Evolutionary conservation across 1,140 invertebrate species (phyloP), one percentile per base, ranked within the genome.

Genomic region (Drosophila repletoides): DNA sequence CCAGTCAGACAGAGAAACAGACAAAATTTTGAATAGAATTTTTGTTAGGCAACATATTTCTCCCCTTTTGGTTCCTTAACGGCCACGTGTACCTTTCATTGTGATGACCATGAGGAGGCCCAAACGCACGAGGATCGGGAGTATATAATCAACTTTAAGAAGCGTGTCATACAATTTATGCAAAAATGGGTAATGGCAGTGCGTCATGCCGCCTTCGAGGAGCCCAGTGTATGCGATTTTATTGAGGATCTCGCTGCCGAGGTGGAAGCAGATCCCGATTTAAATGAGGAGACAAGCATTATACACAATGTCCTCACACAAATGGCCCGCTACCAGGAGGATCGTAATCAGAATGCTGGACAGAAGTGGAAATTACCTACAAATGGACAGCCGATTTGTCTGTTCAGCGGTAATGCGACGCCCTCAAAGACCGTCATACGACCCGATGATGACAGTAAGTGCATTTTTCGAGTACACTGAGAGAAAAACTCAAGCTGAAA

Each of bases 91-190:
- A 90, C 89, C 66, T 90, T 90, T 52, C 89, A 90, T 83, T 90
- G 89, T 59, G 87, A 89, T 63, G 64, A 69, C 43, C 76, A 84
- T 56, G 86, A 88, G 36, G 87, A 76, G 2, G 76, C 88, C 14
- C 84, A 90, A 48, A 90, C 76, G 6, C 87, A 87, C 36, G 89
- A 95, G 84, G 95, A 96, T 74, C 90, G 93, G 51, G 95, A 96
- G 67, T 95, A 95, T 87, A 92, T 95, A 10, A 83, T 96, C 52
- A 93, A 93, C 41, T 94, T 94, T 73, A 96, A 96, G 90, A 91
- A 93, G 76, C 92, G 95, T 66, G 95, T 97, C 0, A 93, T 97
- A 19, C 93, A 95, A 65, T 97, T 97, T 91, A 93, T 96, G 22
- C 93, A 95, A 72, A 92, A 94, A 71, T 97, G 96, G 96, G 93